phyloP scores from a whole-genome alignment of 1,140 invertebrate species.

The Drosophila yakuba region DNA sequence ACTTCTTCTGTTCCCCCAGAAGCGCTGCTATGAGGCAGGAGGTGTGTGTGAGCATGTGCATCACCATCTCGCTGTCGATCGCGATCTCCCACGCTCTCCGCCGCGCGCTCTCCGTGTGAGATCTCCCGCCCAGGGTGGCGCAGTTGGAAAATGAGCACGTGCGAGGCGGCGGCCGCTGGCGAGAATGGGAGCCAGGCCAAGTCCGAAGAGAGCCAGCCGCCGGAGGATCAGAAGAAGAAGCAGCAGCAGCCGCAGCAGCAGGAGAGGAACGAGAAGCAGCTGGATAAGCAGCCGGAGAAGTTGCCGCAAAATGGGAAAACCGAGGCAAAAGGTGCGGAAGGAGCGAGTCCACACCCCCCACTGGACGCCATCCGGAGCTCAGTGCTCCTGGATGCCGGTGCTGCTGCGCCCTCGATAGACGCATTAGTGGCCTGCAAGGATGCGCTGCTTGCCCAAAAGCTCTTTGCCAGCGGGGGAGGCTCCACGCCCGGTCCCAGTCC shows the following conservation, averaged over 20 bases:
- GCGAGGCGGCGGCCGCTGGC: conserved; percentile 49
- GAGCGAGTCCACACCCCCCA: background rate
- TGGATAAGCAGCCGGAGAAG: conserved; percentile 12
- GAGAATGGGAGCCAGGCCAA: conserved; percentile 26
- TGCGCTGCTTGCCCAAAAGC: conserved; percentile 67
- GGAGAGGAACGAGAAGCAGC: conserved; percentile 13
- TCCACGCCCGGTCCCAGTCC: conserved; percentile 19
- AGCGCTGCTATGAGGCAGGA: conserved; percentile 54
- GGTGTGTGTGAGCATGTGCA: conserved; percentile 58
- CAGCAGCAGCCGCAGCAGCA: background rate
- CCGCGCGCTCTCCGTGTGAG: conserved; percentile 10
- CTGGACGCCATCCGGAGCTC: conserved; percentile 21
- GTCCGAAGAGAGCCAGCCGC: conserved; percentile 24
- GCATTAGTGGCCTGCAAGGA: conserved; percentile 70
- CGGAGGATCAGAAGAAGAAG: conserved; percentile 29
- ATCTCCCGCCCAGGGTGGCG: conserved; percentile 16
- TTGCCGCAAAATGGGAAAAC: conserved; percentile 7
- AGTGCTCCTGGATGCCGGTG: conserved; percentile 24
- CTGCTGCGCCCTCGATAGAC: conserved; percentile 55
- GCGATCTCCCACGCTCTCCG: conserved; percentile 12
- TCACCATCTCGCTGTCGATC: conserved; percentile 25
- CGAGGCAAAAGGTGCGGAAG: conserved; percentile 1
- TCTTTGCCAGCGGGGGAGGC: conserved; percentile 53
- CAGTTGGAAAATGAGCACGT: conserved; percentile 66
- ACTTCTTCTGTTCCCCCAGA: conserved; percentile 6